phyloP scores from a whole-genome alignment of 2,888 invertebrate genomes.

The Tachina fera region DNA sequence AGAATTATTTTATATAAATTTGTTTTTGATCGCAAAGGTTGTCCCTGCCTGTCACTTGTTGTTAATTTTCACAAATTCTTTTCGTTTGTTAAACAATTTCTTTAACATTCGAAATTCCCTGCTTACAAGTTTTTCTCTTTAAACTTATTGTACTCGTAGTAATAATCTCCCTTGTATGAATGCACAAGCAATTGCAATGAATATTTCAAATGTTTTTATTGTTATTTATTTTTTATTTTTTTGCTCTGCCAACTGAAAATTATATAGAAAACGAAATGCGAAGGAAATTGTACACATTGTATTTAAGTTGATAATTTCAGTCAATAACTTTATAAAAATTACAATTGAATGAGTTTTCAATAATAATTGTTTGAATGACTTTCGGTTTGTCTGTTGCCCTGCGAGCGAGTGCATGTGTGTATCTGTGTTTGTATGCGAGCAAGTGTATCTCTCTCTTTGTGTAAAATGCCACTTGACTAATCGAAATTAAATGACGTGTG shows the following conservation, averaged over 20 bases:
- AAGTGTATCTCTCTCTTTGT: not conserved
- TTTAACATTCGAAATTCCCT: slow-evolving; percentile 42
- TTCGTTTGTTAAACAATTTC: slow-evolving; percentile 45
- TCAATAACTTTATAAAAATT: slow-evolving; percentile 66
- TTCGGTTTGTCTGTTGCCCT: slow-evolving; percentile 19
- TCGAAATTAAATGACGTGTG: slow-evolving; percentile 83
- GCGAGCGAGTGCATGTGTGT: not conserved
- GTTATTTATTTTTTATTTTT: not conserved
- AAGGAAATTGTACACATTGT: slow-evolving; percentile 13
- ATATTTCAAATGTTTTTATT: slow-evolving; percentile 42
- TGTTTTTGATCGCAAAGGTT: slow-evolving; percentile 20
- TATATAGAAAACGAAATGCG: slow-evolving; percentile 28
- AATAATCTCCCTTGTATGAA: slow-evolving; percentile 11
- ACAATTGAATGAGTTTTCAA: slow-evolving; percentile 64
- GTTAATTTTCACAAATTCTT: slow-evolving; percentile 51
- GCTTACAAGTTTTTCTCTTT: slow-evolving; percentile 20
- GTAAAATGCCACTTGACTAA: slow-evolving; percentile 76
- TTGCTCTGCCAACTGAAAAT: slow-evolving; percentile 3
- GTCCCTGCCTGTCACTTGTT: slow-evolving; percentile 26
- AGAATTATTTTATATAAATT: not conserved
- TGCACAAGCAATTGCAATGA: slow-evolving; percentile 46
- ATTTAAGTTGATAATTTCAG: slow-evolving; percentile 37
- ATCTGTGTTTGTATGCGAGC: not conserved
- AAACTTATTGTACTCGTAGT: not conserved
- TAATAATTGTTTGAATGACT: slow-evolving; percentile 57